Evolutionary conservation across 2,888 invertebrate genomes (phyloP).

Genomic region (Listrodromus nycthemerus): DNA sequence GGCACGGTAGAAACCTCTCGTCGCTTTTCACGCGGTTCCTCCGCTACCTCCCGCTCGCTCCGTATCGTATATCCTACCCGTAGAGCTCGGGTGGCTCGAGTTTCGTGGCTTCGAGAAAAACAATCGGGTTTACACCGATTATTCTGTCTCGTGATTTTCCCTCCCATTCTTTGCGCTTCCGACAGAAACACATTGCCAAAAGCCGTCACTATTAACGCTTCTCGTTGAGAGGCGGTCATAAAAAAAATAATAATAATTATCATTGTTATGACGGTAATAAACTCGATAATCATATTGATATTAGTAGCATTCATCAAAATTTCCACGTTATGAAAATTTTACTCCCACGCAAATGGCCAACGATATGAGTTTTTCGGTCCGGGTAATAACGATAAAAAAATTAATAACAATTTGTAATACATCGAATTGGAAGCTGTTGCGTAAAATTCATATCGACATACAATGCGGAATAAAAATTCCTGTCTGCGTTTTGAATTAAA

Average conservation of each 20-base stretch:
- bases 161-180: too few relatives aligned
- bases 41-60: not conserved
- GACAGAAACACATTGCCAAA: too few relatives aligned
- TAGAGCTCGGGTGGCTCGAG: conserved; percentile 1
- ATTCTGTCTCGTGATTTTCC: not conserved
- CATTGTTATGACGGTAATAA: too few relatives aligned
- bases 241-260: too few relatives aligned
- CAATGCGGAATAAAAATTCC: not conserved
- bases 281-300: too few relatives aligned
- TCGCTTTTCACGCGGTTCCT: conserved; percentile 18
- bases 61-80: not conserved
- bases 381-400: not conserved
- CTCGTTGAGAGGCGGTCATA: not conserved
- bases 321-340: too few relatives aligned
- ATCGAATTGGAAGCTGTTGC: not conserved
- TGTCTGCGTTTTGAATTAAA: not conserved
- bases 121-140: not conserved
- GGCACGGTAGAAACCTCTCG: conserved; percentile 21
- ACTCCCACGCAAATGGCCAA: too few relatives aligned
- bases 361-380: too few relatives aligned
- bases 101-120: not conserved
- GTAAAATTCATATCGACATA: not conserved
- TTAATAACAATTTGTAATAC: too few relatives aligned
- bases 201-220: not conserved
- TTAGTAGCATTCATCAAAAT: too few relatives aligned